These are phyloP conservation scores for Colaptes auratus DNA, from an alignment of 2,113 vertebrate species.

Conservation along the genomic window DNA sequence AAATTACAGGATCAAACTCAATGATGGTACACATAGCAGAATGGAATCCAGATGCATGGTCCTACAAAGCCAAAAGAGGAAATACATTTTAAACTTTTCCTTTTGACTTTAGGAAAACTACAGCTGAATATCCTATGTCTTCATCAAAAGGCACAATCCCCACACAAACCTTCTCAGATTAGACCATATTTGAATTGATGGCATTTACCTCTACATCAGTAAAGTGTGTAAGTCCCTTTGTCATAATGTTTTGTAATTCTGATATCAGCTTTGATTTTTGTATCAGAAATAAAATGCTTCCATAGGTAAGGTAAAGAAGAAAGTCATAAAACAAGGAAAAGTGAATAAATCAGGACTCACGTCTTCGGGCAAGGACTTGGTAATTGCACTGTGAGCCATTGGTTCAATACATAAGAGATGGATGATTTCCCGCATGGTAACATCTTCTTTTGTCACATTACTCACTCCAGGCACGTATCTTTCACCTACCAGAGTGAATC, in stretches of 20 bases:
- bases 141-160: background rate
- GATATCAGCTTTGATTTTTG: background rate
- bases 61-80: background rate
- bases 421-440: slow-evolving; percentile 93
- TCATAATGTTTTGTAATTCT: background rate
- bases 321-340: background rate
- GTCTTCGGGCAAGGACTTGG: slow-evolving; percentile 92
- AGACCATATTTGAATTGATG: background rate
- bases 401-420: slow-evolving; percentile 96
- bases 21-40: background rate
- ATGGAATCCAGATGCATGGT: background rate
- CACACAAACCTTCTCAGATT: background rate
- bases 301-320: background rate
- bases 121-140: background rate
- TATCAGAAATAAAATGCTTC: background rate
- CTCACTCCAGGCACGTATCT: slow-evolving; percentile 93
- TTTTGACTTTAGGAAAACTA: background rate
- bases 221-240: background rate
- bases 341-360: slow-evolving; percentile 74
- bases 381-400: slow-evolving; percentile 96
- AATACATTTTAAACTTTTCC: background rate
- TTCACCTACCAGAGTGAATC: slow-evolving; percentile 81
- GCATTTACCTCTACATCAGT: background rate
- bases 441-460: slow-evolving; percentile 91
- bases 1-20: background rate